Conservation (phyloP, 2,113 vertebrate species). For the Athene cunicularia region DNA sequence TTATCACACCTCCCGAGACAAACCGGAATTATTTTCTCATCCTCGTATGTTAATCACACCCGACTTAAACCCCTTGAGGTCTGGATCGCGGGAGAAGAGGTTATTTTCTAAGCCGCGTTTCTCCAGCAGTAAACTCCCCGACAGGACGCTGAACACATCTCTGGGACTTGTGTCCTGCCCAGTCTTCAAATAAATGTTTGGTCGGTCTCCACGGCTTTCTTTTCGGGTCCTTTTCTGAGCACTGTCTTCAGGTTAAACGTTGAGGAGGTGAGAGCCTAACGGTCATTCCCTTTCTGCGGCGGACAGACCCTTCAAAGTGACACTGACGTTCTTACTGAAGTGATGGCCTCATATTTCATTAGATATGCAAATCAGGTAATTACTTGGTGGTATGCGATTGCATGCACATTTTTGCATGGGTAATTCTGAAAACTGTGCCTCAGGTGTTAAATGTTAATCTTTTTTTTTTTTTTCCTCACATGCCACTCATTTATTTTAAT, state of each 20-base stretch:
- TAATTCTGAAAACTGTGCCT: not conserved
- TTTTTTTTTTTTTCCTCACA: not conserved
- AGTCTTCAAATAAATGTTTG: not conserved
- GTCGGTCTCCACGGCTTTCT: not conserved
- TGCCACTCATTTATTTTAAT: not conserved
- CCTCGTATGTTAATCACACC: fast-evolving
- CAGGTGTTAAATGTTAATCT: not conserved
- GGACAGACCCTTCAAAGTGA: not conserved
- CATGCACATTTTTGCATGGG: not conserved
- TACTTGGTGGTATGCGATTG: not conserved
- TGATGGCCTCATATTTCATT: not conserved
- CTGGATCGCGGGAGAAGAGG: not conserved
- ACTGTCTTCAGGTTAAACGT: fast-evolving
- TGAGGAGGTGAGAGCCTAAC: fast-evolving
- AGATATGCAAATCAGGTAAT: not conserved
- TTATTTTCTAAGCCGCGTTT: fast-evolving
- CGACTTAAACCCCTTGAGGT: not conserved
- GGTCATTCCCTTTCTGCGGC: not conserved
- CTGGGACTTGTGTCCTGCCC: not conserved
- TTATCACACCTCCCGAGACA: not conserved
- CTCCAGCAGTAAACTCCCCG: not conserved
- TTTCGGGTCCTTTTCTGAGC: not conserved
- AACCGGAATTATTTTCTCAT: fast-evolving
- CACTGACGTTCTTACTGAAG: not conserved
- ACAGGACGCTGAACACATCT: fast-evolving